Base-by-base conservation (phyloP, 92 coral and sea anemone species). In the Bergia puertoricense region DNA sequence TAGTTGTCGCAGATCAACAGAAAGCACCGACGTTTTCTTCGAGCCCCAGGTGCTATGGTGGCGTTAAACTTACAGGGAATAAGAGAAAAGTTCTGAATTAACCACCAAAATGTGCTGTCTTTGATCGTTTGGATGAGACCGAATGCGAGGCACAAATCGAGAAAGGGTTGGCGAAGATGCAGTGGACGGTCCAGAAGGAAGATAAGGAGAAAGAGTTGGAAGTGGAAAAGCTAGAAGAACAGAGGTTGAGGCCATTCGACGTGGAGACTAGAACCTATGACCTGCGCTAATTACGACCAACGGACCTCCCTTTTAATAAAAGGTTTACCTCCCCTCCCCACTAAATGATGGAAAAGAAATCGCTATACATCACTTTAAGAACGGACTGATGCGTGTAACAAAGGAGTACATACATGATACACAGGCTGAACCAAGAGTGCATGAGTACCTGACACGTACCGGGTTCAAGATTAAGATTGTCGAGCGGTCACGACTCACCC, bases 1-100 rank as follows among this genome's bases (percentile, higher is more conserved):
- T 76, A 15, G 43, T 42, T 15, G 57, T 43, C 11, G 57, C 85
- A 9, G 73, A 80, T 20, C 85, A 80, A 48, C 85, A 56, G 40
- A 65, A 78, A 48, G 77, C 85, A 45, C 18, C 76, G 15, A 65
- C 75, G 36, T 87, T 87, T 57, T 77, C 90, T 0, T 87, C 85
- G 22, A 79, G 77, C 73, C 90, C 90, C 23, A n/a, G 85, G 71
- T 87, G 90, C 43, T 87, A 87, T 87, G 90, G 90, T 59, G 90
- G 85, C 68, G 74, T 77, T 18, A 44, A 87, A 37, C 46, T 87
- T 16, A 54, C 66, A 15, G 76, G 45, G 59, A 40, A 87, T 50
- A 76, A 86, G 73, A 37, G 30, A 48, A 62, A 76, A 86, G 76
- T 41, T 1, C 43, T 86, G 39, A 13, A 59, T 23, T 62, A 77